These are phyloP conservation scores for Volucella zonaria DNA, from an alignment of 2,888 invertebrate species.

Conservation along the genomic window DNA sequence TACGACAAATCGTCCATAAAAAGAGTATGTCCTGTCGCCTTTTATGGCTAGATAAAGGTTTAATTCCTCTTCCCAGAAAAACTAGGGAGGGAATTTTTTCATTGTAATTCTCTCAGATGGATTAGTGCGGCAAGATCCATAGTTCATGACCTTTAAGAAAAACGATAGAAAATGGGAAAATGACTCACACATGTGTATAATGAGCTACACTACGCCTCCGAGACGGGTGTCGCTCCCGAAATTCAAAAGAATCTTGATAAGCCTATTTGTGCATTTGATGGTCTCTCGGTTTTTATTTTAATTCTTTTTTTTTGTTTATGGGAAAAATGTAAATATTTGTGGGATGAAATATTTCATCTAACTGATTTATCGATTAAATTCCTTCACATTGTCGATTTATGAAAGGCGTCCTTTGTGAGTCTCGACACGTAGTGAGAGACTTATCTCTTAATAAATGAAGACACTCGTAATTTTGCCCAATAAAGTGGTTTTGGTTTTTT, in stretches of 20 bases:
- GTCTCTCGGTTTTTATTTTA: slow-evolving; percentile 7
- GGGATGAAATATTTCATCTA: slow-evolving; percentile 24
- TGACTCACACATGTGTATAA: slow-evolving; percentile 19
- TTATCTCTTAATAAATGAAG: slow-evolving; percentile 38
- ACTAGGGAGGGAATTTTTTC: slow-evolving; percentile 4
- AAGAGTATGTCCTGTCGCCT: slow-evolving; percentile 14
- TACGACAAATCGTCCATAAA: slow-evolving; percentile 49
- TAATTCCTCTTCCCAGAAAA: slow-evolving; percentile 53
- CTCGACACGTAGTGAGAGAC: slow-evolving; percentile 16
- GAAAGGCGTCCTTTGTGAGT: slow-evolving; percentile 36
- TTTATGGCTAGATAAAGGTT: slow-evolving; percentile 16
- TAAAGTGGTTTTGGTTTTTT: slow-evolving; percentile 16
- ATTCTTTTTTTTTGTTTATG: slow-evolving; percentile 3
- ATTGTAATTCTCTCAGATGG: slow-evolving; percentile 61
- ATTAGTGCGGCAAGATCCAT: slow-evolving; percentile 44
- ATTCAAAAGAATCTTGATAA: slow-evolving; percentile 66
- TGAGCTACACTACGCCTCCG: not conserved
- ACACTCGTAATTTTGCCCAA: not conserved
- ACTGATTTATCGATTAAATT: slow-evolving; percentile 55
- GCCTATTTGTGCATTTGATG: slow-evolving; percentile 47
- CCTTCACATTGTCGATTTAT: slow-evolving; percentile 28
- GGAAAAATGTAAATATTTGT: slow-evolving; percentile 63
- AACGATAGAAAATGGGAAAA: slow-evolving; percentile 31
- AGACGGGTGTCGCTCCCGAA: slow-evolving; percentile 35
- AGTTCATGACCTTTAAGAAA: slow-evolving; percentile 56